Conservation (phyloP, 2,797 vertebrate species). For the Trematomus bernacchii region DNA sequence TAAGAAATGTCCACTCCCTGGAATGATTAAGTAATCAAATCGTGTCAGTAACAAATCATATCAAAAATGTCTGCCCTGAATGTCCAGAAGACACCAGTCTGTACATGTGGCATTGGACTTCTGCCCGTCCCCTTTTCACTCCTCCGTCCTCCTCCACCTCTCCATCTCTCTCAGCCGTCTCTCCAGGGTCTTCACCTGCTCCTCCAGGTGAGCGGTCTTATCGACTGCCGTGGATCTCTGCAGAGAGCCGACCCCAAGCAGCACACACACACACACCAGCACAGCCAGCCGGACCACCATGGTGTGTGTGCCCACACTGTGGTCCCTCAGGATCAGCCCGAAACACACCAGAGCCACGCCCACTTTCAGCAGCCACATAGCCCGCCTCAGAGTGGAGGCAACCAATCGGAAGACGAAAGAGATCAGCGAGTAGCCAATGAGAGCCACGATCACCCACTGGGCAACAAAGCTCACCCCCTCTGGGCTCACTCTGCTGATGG, state of each 20-base stretch:
- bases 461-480: slow-evolving; percentile 76
- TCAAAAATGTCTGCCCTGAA: background rate
- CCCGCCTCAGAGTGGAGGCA: slow-evolving; percentile 63
- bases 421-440: slow-evolving; percentile 79
- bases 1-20: background rate
- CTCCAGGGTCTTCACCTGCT: slow-evolving; percentile 77
- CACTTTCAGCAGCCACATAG: slow-evolving; percentile 80
- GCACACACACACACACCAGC: slow-evolving; percentile 71
- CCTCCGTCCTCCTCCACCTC: slow-evolving; percentile 55
- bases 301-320: slow-evolving; percentile 65
- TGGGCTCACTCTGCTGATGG: slow-evolving; percentile 68
- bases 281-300: slow-evolving; percentile 73
- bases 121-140: slow-evolving; percentile 15
- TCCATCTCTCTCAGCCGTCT: slow-evolving; percentile 78
- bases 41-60: background rate
- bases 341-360: slow-evolving; percentile 66
- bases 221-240: slow-evolving; percentile 2
- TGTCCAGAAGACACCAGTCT: slow-evolving; percentile 1
- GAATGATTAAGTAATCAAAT: background rate
- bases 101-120: background rate
- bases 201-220: slow-evolving; percentile 61
- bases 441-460: slow-evolving; percentile 77
- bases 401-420: slow-evolving; percentile 71
- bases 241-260: slow-evolving; percentile 70
- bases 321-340: slow-evolving; percentile 75